Evolutionary conservation across 2,888 invertebrate genomes (phyloP).

Genomic region (Trisateles emortualis): DNA sequence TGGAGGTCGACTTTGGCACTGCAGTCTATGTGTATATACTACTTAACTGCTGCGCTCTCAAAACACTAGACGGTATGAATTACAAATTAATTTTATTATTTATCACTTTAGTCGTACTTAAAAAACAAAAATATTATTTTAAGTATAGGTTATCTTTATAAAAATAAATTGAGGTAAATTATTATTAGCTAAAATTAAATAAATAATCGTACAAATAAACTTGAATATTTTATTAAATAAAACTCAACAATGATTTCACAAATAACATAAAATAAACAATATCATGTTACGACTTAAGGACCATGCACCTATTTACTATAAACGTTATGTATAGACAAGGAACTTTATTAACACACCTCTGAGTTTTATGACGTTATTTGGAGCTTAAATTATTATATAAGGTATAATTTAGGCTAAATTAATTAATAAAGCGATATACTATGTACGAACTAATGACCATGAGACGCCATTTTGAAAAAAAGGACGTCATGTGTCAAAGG

Average conservation of each 20-base stretch:
- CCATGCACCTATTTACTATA: slow-evolving; percentile 56
- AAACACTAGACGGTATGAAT: too few relatives aligned
- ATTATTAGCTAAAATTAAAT: neutral
- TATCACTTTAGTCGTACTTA: too few relatives aligned
- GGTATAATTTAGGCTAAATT: slow-evolving; percentile 30
- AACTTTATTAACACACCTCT: slow-evolving; percentile 56
- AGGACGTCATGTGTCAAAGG: slow-evolving; percentile 69
- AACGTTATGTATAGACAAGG: slow-evolving; percentile 48
- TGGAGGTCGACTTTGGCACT: too few relatives aligned
- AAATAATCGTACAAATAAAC: slow-evolving; percentile 43
- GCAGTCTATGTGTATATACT: too few relatives aligned
- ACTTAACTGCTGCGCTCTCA: too few relatives aligned
- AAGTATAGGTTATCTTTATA: too few relatives aligned
- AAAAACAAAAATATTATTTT: too few relatives aligned
- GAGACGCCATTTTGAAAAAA: slow-evolving; percentile 67
- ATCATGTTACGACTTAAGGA: slow-evolving; percentile 63
- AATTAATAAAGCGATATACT: slow-evolving; percentile 43
- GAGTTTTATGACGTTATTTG: slow-evolving; percentile 40
- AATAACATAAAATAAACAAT: slow-evolving; percentile 70
- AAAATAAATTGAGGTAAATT: too few relatives aligned
- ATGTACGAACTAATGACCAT: slow-evolving; percentile 66
- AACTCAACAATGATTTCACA: slow-evolving; percentile 84
- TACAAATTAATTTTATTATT: too few relatives aligned
- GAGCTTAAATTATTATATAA: slow-evolving; percentile 34
- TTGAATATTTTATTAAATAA: slow-evolving; percentile 79